A percentile compares a stretch with the other conserved stretches of the same genome.
These are phyloP conservation scores for Pteropus rufus DNA, from an alignment of 2,797 vertebrate genomes.

Conservation along the genomic window DNA sequence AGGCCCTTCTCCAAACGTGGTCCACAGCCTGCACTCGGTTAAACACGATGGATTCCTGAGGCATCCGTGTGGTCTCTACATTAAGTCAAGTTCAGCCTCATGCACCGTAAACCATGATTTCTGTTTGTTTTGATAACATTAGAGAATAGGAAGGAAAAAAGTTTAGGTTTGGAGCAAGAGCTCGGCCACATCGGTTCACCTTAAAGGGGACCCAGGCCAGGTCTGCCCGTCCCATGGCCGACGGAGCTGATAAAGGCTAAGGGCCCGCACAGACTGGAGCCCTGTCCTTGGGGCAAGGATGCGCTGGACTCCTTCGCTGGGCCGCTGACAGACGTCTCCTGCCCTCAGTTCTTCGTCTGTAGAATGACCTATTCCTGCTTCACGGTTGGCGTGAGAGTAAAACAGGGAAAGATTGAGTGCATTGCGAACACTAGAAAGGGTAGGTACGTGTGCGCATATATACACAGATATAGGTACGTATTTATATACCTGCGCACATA, in stretches of 20 bases:
- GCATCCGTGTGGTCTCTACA: not conserved
- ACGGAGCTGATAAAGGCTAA: not conserved
- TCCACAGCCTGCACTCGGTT: not conserved
- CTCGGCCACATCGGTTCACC: not conserved
- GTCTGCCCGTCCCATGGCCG: not conserved
- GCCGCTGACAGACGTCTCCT: not conserved
- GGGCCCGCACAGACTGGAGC: not conserved
- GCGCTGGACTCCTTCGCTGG: not conserved
- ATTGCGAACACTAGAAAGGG: not conserved
- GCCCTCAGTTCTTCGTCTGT: not conserved
- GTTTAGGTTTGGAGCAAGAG: not conserved
- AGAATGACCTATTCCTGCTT: not conserved
- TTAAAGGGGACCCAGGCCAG: not conserved
- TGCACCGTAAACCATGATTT: not conserved
- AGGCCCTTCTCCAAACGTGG: not conserved
- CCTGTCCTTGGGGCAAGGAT: not conserved
- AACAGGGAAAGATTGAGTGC: not conserved
- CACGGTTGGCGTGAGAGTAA: not conserved
- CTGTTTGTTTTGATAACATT: constrained; percentile 28
- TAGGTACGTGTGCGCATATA: not conserved
- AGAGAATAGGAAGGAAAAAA: not conserved
- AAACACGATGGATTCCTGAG: not conserved
- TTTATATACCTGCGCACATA: not conserved
- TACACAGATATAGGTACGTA: fast-evolving
- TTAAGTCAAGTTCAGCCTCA: not conserved